Conservation (phyloP, 1,140 invertebrate genomes). For the Neodiprion lecontei region DNA sequence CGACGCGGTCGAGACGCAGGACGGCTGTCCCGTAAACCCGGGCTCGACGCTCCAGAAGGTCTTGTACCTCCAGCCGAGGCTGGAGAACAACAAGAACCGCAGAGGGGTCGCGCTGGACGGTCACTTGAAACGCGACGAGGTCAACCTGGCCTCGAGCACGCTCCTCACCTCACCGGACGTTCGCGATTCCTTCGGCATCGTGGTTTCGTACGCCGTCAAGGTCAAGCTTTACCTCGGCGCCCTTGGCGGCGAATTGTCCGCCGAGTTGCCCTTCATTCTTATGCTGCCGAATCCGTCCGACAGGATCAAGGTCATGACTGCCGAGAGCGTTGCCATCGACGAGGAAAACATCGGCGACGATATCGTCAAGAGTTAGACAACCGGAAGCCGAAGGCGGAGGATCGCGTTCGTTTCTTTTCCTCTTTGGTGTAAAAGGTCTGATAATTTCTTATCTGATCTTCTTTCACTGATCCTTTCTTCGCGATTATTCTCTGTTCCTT, state of each 20-base stretch:
- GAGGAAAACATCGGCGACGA: neutral
- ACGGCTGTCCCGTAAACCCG: constrained; percentile 93
- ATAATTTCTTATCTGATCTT: no score
- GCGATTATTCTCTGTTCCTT: no score
- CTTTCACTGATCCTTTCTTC: no score
- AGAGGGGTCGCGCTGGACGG: constrained; percentile 95
- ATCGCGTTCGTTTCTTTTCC: no score
- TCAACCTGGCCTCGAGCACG: constrained; percentile 95
- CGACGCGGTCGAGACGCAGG: constrained; percentile 92
- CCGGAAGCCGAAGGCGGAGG: no score
- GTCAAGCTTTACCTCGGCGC: constrained; percentile 95
- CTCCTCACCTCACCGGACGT: constrained; percentile 82
- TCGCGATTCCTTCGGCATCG: constrained; percentile 86
- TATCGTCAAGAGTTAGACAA: no score
- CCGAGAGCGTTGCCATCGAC: constrained; percentile 17
- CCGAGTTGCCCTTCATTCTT: constrained; percentile 96
- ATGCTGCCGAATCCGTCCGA: constrained; percentile 87
- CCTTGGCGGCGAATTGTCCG: constrained; percentile 90
- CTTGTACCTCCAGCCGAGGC: constrained; percentile 81
- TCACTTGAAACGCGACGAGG: constrained; percentile 82
- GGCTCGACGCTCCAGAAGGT: constrained; percentile 93
- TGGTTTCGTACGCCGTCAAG: constrained; percentile 91
- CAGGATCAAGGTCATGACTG: constrained; percentile 47
- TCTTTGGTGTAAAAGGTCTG: no score
- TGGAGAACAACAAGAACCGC: constrained; percentile 85